A percentile compares a stretch with the other conserved stretches of the same genome.
These are phyloP conservation scores for Tyto alba DNA, from an alignment of 2,113 vertebrate genomes.

Conservation along the genomic window DNA sequence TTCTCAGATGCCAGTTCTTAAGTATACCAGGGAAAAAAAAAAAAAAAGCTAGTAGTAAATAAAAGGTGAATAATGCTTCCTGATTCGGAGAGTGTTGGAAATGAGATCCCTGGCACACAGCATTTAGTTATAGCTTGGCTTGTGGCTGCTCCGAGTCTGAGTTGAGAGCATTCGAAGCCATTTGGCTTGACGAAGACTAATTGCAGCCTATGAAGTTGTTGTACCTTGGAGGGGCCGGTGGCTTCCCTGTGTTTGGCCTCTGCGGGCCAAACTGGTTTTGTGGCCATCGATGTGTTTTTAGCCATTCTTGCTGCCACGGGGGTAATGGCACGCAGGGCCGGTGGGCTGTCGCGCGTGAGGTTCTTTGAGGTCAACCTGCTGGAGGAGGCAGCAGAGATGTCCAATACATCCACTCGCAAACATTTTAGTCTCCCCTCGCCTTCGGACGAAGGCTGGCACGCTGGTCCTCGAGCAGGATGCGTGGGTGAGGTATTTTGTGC, in stretches of 20 bases:
- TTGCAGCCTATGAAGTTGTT: neutral
- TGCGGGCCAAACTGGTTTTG: neutral
- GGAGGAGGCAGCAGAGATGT: neutral
- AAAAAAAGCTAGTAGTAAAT: too few species aligned
- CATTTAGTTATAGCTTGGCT: neutral
- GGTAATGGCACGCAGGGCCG: rapidly evolving
- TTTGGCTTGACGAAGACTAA: neutral
- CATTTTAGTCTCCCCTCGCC: too few species aligned
- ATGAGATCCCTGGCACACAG: rapidly evolving
- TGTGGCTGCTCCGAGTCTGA: neutral
- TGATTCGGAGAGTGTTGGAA: neutral
- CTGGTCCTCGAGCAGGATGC: neutral
- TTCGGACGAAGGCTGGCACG: rapidly evolving
- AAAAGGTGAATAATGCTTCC: too few species aligned
- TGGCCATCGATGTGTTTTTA: neutral
- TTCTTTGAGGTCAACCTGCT: neutral
- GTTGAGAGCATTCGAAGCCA: rapidly evolving
- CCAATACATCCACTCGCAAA: rapidly evolving
- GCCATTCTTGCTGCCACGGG: rapidly evolving
- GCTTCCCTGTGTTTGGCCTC: neutral
- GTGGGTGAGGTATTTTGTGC: rapidly evolving
- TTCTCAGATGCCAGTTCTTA: neutral
- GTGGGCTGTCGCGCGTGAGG: neutral
- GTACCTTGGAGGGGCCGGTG: neutral
- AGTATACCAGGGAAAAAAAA: neutral